A percentile compares a stretch with the other conserved stretches of the same genome.
Evolutionary conservation across 1,140 invertebrate genomes (phyloP).

Genomic region (Metaphire vulgaris): DNA sequence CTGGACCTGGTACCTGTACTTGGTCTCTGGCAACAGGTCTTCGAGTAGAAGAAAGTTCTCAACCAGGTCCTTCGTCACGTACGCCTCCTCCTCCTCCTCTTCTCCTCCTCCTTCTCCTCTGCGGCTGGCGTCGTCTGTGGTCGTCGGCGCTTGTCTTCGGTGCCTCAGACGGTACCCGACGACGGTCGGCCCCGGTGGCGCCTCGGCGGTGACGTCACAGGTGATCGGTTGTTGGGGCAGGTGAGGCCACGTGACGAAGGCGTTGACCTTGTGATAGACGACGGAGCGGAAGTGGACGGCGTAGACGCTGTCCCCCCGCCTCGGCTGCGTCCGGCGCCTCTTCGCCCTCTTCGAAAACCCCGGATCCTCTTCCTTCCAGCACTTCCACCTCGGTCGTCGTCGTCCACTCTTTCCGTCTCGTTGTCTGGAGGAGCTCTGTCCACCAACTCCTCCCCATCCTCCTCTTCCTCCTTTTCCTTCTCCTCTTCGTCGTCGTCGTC

Average conservation of each 20-base stretch:
- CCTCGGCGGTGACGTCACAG: not conserved
- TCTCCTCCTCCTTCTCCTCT: not conserved
- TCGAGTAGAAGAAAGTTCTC: not conserved
- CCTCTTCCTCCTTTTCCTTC: not conserved
- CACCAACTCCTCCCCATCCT: not conserved
- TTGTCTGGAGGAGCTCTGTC: no score
- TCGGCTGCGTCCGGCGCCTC: not conserved
- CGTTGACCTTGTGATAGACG: not conserved
- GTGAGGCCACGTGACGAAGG: not conserved
- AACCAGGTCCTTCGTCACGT: not conserved
- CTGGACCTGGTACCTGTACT: not conserved
- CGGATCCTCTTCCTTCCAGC: no score
- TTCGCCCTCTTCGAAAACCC: no score
- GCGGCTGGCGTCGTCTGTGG: no score
- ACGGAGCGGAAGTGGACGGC: not conserved
- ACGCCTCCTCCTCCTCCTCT: not conserved
- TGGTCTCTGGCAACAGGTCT: not conserved
- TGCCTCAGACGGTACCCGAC: not conserved
- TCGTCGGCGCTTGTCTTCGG: not conserved
- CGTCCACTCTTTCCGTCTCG: no score
- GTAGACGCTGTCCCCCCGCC: not conserved
- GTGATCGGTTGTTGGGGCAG: not conserved
- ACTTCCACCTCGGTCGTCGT: no score
- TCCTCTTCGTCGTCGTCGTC: not conserved
- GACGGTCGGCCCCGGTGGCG: not conserved